phyloP scores from a whole-genome alignment of 1,140 invertebrate genomes.

The Tigriopus japonicus region DNA sequence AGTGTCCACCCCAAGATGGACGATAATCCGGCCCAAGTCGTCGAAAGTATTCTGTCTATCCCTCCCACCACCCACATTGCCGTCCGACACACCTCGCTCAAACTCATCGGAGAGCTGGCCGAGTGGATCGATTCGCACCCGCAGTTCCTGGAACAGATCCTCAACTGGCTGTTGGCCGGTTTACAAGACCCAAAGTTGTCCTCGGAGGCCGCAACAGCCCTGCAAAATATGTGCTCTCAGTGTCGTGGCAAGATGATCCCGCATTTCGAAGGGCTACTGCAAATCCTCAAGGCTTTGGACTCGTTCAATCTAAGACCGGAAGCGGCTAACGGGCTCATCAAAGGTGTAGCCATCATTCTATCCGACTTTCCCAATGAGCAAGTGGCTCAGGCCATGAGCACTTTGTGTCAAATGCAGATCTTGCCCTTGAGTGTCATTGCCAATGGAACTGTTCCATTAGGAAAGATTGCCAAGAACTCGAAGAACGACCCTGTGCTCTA shows the following conservation, averaged over 20 bases:
- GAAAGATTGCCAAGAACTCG: background rate
- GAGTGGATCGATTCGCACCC: conserved; percentile 87
- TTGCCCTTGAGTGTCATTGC: background rate
- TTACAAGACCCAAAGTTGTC: conserved; percentile 53
- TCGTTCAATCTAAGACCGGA: conserved; percentile 55
- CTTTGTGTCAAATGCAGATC: background rate
- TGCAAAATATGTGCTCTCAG: conserved; percentile 38
- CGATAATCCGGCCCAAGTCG: conserved; percentile 73
- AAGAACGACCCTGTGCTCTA: conserved; percentile 61
- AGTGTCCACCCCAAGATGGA: conserved; percentile 83
- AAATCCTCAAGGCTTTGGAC: conserved; percentile 57
- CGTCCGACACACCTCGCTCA: conserved; percentile 66
- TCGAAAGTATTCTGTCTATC: conserved; percentile 69
- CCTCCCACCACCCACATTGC: conserved; percentile 66
- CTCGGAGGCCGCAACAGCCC: conserved; percentile 37
- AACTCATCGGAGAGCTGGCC: conserved; percentile 73
- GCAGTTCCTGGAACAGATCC: conserved; percentile 43
- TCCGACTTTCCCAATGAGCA: background rate
- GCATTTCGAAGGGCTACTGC: conserved; percentile 53
- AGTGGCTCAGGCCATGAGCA: background rate
- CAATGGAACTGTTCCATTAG: background rate
- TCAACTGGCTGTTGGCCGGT: conserved; percentile 54
- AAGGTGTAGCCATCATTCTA: conserved; percentile 49
- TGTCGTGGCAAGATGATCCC: conserved; percentile 57
- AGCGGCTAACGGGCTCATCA: conserved; percentile 58